These are phyloP conservation scores for Lamellibrachia columna DNA, from an alignment of 2,888 invertebrate genomes.

Conservation along the genomic window DNA sequence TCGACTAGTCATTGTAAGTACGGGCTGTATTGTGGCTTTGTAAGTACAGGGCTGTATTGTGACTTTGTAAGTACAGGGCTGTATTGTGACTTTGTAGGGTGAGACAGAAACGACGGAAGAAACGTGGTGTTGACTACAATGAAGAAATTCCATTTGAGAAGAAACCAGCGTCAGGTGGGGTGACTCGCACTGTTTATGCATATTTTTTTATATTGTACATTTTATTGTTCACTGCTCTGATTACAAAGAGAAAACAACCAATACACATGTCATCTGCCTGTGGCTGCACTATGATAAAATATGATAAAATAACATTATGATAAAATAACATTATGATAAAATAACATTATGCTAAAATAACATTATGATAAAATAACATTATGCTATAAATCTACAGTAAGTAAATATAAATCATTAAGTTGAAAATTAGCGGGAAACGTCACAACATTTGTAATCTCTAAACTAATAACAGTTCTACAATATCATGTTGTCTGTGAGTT, in stretches of 20 bases:
- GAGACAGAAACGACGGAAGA: constrained; percentile 63
- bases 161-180: constrained; percentile 75
- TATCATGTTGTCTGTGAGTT: background rate
- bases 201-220: background rate
- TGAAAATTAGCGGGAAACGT: background rate
- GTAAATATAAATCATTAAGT: background rate
- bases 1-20: too few species aligned
- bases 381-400: background rate
- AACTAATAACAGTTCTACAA: background rate
- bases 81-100: constrained; percentile 39
- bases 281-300: too few species aligned
- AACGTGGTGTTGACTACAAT: constrained; percentile 96
- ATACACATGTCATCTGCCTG: background rate
- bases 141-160: constrained; percentile 98
- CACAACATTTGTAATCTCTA: background rate
- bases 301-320: background rate
- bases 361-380: background rate
- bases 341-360: too few species aligned
- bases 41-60: too few species aligned
- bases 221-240: background rate
- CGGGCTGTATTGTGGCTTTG: too few species aligned
- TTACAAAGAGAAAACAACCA: background rate
- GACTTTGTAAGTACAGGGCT: background rate
- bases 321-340: background rate
- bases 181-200: background rate